phyloP scores from a whole-genome alignment of 92 coral and sea anemone genomes.

The Zoanthus solanderi region DNA sequence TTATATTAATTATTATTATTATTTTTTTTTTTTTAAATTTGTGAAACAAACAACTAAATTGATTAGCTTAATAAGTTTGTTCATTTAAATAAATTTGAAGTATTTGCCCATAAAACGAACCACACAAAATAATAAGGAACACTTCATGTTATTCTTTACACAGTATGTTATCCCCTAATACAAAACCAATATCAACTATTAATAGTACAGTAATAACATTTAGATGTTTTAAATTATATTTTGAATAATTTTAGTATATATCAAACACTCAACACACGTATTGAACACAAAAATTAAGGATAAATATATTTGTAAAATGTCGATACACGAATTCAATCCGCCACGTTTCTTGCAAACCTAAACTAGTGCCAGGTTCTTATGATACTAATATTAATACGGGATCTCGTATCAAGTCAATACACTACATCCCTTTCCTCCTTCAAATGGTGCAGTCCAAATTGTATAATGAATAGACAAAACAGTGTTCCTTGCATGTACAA shows the following conservation, averaged over 20 bases:
- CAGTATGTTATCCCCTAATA: slow-evolving; percentile 7
- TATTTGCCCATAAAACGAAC: neutral
- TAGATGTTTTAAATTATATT: neutral
- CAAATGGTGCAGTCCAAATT: slow-evolving; percentile 10
- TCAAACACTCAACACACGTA: slow-evolving; percentile 13
- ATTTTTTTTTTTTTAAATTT: neutral
- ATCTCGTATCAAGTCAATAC: slow-evolving; percentile 16
- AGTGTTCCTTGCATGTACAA: slow-evolving; percentile 10
- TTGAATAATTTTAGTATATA: slow-evolving; percentile 6
- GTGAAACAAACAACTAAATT: neutral
- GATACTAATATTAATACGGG: neutral
- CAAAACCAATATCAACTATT: neutral
- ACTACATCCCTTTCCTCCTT: slow-evolving; percentile 24
- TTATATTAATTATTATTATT: neutral
- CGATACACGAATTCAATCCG: slow-evolving; percentile 6
- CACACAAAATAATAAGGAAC: neutral
- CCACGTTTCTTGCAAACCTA: neutral
- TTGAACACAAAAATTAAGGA: slow-evolving; percentile 6
- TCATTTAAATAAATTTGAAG: slow-evolving; percentile 11
- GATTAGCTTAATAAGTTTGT: neutral
- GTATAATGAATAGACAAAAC: neutral
- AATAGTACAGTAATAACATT: neutral
- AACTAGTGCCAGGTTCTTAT: slow-evolving; percentile 20
- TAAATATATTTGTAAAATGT: neutral
- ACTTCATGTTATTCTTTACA: neutral